Percentiles rank a stretch among this genome's conserved stretches.
phyloP scores from a whole-genome alignment of 2,797 vertebrate genomes.

The Malurus splendens region DNA sequence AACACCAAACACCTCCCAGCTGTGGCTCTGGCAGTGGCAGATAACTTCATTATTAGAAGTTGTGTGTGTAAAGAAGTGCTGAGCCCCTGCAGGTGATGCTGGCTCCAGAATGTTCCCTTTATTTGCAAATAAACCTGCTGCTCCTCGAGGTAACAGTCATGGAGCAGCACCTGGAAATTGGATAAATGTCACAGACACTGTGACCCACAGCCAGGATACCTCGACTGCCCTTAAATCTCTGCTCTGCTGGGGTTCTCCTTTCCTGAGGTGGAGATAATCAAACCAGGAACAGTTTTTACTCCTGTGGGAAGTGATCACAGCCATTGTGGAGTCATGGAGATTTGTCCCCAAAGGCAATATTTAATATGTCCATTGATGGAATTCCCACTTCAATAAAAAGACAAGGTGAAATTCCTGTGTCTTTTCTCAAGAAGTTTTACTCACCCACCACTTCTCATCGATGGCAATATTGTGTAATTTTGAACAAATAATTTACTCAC shows the following conservation, averaged over 20 bases:
- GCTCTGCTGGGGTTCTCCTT: rapidly evolving
- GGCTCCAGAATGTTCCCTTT: not conserved
- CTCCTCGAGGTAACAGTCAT: not conserved
- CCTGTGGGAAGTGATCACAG: not conserved
- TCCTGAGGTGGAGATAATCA: not conserved
- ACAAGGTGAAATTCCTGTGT: not conserved
- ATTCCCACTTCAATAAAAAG: not conserved
- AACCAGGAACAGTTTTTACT: not conserved
- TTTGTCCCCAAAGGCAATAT: not conserved
- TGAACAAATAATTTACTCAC: not conserved
- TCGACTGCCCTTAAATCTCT: rapidly evolving
- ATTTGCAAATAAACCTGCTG: not conserved
- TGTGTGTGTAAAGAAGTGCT: not conserved
- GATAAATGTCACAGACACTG: not conserved
- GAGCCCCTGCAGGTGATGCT: not conserved
- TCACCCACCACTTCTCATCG: not conserved
- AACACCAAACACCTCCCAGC: not conserved
- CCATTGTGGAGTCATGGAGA: not conserved
- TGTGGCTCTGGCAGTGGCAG: not conserved
- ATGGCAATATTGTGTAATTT: not conserved
- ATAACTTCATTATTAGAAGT: not conserved
- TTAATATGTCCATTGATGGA: not conserved
- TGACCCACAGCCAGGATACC: not conserved
- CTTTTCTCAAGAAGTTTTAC: not conserved
- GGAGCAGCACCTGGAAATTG: not conserved